Evolutionary conservation across 2,888 invertebrate species (phyloP).

Genomic region (Coleophora deauratella): DNA sequence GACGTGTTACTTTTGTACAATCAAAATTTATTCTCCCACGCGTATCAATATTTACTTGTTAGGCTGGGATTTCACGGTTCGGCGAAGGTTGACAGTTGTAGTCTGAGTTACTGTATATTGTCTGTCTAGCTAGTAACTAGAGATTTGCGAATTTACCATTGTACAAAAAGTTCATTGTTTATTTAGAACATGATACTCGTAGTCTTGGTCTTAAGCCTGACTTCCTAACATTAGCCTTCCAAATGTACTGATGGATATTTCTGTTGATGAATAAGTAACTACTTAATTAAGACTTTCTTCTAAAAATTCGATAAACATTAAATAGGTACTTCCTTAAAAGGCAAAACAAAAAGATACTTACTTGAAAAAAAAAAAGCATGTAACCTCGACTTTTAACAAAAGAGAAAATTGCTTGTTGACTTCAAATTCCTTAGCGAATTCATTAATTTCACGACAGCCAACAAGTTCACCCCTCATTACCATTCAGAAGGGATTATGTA

Average conservation of each 20-base stretch:
- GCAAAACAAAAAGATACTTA: neutral
- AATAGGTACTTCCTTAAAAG: neutral
- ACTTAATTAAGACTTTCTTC: too few relatives aligned
- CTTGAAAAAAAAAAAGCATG: neutral
- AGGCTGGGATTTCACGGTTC: conserved; percentile 4
- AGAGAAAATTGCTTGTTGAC: neutral
- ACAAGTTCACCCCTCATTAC: neutral
- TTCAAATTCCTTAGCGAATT: neutral
- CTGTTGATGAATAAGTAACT: too few relatives aligned
- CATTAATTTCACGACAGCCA: too few relatives aligned
- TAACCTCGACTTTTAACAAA: neutral
- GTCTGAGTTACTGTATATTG: neutral
- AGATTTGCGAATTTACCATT: neutral
- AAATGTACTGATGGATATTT: too few relatives aligned
- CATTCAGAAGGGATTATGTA: conserved; percentile 10
- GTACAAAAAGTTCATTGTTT: too few relatives aligned
- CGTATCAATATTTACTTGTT: conserved; percentile 13
- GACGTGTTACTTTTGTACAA: conserved; percentile 15
- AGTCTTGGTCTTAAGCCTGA: too few relatives aligned
- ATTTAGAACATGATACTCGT: too few relatives aligned
- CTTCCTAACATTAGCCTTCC: too few relatives aligned
- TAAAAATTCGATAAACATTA: too few relatives aligned
- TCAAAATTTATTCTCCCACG: conserved; percentile 9
- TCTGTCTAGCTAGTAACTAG: too few relatives aligned
- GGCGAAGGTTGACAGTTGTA: neutral